phyloP scores from a whole-genome alignment of 2,888 invertebrate species.

The Ditylenchus weischeri region DNA sequence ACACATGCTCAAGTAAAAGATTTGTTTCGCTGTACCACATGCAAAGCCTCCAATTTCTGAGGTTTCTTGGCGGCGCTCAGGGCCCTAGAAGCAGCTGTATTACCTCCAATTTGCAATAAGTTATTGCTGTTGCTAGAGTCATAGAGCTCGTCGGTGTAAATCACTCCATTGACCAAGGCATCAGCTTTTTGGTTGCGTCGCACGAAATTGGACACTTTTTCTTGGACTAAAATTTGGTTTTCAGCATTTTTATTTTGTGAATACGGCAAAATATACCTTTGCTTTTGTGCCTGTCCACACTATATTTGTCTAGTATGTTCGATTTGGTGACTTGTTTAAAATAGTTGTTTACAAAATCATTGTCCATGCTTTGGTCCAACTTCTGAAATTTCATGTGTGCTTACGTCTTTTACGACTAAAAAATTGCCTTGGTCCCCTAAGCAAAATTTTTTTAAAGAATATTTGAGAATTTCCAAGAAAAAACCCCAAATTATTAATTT shows the following conservation, averaged over 20 bases:
- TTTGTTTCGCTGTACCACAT: conserved; percentile 31
- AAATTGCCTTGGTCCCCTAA: no score
- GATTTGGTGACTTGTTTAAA: conserved; percentile 71
- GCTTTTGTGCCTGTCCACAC: conserved; percentile 60
- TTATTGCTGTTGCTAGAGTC: conserved; percentile 12
- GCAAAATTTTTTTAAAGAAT: no score
- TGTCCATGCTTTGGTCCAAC: conserved; percentile 64
- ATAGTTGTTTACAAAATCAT: conserved; percentile 71
- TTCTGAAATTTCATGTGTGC: conserved; percentile 19
- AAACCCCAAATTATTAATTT: no score
- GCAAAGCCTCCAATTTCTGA: conserved; percentile 33
- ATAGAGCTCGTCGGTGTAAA: conserved; percentile 54
- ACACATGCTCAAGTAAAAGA: conserved; percentile 28
- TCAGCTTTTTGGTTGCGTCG: conserved; percentile 43
- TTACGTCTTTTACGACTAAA: no score
- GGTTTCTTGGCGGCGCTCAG: conserved; percentile 28
- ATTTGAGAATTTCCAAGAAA: no score
- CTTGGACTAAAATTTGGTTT: conserved; percentile 18
- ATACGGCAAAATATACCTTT: conserved; percentile 13
- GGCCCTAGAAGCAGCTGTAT: conserved; percentile 19
- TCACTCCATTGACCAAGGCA: conserved; percentile 49
- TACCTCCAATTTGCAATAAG: not conserved
- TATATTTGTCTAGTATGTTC: conserved; percentile 66
- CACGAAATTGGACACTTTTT: conserved; percentile 39
- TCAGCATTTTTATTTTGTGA: not conserved